Conservation (phyloP, 2,113 vertebrate genomes). For the Gnathonemus echidnorhynchus region DNA sequence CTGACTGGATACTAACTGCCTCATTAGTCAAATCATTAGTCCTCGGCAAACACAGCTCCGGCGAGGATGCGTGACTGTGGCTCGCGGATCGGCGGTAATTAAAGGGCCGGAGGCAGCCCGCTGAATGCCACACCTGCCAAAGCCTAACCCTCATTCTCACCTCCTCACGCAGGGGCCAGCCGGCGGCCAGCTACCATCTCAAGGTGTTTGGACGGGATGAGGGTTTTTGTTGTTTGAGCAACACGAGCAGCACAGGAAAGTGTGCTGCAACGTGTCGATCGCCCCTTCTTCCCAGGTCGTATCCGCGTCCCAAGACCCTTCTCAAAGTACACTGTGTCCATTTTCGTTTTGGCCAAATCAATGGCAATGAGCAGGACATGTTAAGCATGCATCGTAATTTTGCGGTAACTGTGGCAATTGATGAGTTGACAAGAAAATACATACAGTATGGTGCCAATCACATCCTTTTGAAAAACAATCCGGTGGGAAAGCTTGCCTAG, state of each 20-base stretch:
- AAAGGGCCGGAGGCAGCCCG: slow-evolving; percentile 58
- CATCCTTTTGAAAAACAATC: background rate
- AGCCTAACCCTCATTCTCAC: slow-evolving; percentile 29
- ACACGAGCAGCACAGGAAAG: background rate
- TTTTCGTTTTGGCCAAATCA: background rate
- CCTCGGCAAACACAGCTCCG: slow-evolving; percentile 67
- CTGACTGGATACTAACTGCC: slow-evolving; percentile 79
- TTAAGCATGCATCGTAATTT: background rate
- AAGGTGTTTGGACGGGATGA: slow-evolving; percentile 27
- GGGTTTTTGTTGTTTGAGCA: slow-evolving; percentile 39
- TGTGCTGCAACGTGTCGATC: background rate
- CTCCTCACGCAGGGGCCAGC: slow-evolving; percentile 32
- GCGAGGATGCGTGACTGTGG: slow-evolving; percentile 70
- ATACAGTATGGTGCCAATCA: background rate
- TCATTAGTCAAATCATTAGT: slow-evolving; percentile 91
- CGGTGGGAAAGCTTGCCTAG: no score
- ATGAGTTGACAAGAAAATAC: background rate
- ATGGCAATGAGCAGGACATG: background rate
- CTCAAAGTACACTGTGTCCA: background rate
- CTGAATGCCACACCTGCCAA: slow-evolving; percentile 51
- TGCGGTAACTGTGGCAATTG: background rate
- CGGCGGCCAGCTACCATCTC: slow-evolving; percentile 52
- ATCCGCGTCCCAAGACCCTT: background rate
- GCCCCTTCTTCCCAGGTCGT: background rate
- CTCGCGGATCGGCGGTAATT: slow-evolving; percentile 77